Evolutionary conservation across 2,113 vertebrate genomes (phyloP), one percentile per base, ranked within the genome.

Genomic region (Nyctibius bracteatus): DNA sequence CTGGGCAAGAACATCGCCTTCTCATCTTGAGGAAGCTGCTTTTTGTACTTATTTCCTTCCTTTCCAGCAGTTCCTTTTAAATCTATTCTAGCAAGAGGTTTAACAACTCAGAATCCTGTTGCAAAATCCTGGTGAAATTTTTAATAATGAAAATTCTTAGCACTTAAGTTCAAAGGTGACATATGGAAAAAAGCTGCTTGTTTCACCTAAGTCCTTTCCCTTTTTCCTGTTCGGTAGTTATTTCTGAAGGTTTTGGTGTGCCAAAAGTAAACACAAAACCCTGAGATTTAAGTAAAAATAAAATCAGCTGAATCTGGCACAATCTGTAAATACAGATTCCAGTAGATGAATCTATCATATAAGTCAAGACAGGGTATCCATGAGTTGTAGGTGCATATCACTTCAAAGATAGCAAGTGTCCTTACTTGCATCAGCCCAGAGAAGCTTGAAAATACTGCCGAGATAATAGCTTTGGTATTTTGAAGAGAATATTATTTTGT

Each of bases 271-370:
- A 11, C 12, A 44, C 1, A 28, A 86, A 47, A 47, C n/a, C 18
- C 6, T 7, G 54, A 81, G 13, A 81, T 54, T 44, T 31, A 58
- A 78, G 37, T 39, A 37, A 61, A 86, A 77, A 54, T 59, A 47
- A 70, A 71, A 59, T 31, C 44, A 88, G 16, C 7, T 43, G 49
- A 68, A 72, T 44, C 19, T 61, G 39, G 8, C 41, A 17, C 10
- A 25, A 14, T 13, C 8, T 46, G 21, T 62, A 74, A 66, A 67
- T 58, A 33, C 0, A 20, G 41, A 49, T 41, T 67, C 5, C 35
- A 39, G 17, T 5, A 75, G 52, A 35, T n/a, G 20, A 85, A 85
- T 1, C 6, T 22, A 1, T n/a, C 23, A 3, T 5, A 0, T 1
- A 27, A 43, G 13, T 31, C 57, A 59, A 37, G 21, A 43, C 14